Evolutionary conservation across 2,888 invertebrate species (phyloP), one percentile per base, ranked within the genome.

Genomic region (Eristalis pertinax): DNA sequence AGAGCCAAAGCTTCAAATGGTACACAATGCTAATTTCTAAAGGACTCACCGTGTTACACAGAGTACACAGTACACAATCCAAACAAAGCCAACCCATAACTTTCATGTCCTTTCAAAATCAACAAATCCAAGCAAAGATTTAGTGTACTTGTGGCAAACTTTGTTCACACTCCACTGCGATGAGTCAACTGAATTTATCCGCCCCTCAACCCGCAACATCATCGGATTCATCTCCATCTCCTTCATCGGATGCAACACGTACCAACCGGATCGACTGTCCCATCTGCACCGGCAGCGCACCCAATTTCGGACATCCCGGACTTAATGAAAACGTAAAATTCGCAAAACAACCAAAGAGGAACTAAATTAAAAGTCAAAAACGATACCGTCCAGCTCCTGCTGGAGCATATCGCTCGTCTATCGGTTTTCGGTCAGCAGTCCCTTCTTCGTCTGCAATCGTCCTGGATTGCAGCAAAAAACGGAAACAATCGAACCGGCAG

Each of bases 311-410:
- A 60, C 24, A 60, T 60, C 60, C 60, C 24, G 15, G 13, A 24
- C 26, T 60, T 26, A 60, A 60, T 26, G 26, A 60, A 60, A 60
- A 60, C 24, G 26, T 29, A 60, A 60, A 60, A 60, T 7, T 13
- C 26, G 15, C 26, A 63, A 77, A 69, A 60, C 3, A 60, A 60
- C 24, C 60, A 29, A 50, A 74, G 62, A 73, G 70, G 83, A 75
- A 75, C 70, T 75, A 74, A 87, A 87, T 87, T 83, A 83, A 87
- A 87, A 79, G 67, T 65, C 67, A 65, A 75, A 43, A 87, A 83
- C 83, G 75, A 78, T 86, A 38, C 41, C 75, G 69, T 70, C 67
- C 67, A 70, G 77, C 67, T 50, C n/a, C n/a, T 50, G 43, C 41
- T 82, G 56, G 58, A 58, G 58, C 26, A 10, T 60, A 50, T 77